phyloP scores from a whole-genome alignment of 1,140 invertebrate species.

The Eurytemora carolleeae region DNA sequence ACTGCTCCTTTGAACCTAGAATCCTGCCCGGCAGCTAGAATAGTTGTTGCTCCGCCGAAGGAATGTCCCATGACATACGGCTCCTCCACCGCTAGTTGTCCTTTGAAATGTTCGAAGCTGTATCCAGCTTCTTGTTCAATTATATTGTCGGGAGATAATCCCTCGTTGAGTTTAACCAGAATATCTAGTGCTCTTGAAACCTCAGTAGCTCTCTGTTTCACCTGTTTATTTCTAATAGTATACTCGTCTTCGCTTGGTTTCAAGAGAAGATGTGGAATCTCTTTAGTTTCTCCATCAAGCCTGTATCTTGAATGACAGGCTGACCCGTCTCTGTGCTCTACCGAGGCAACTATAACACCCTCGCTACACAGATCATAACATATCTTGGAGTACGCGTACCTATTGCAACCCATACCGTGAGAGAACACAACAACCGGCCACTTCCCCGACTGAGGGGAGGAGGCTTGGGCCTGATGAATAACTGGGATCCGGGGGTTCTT shows the following conservation, averaged over 20 bases:
- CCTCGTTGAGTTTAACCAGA: too few relatives aligned
- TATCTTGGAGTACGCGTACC: not conserved
- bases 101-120: too few relatives aligned
- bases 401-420: constrained; percentile 6
- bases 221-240: not conserved
- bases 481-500: not conserved
- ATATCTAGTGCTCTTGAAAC: too few relatives aligned
- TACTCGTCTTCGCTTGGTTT: not conserved
- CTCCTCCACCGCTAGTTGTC: not conserved
- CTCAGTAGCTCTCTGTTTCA: not conserved
- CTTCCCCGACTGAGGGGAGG: not conserved
- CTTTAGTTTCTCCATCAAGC: not conserved
- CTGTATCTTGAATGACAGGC: not conserved
- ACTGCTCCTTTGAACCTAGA: not conserved
- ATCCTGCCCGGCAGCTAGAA: not conserved
- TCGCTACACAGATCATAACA: constrained; percentile 7
- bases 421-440: constrained; percentile 12
- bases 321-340: constrained; percentile 7
- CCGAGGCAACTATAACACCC: constrained; percentile 3
- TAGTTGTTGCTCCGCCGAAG: not conserved
- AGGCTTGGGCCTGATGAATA: not conserved
- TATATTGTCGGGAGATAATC: too few relatives aligned
- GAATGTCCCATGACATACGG: not conserved
- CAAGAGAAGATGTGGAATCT: not conserved
- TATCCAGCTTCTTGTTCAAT: too few relatives aligned